Conservation (phyloP, 2,113 vertebrate species). For the Ammospiza caudacuta region DNA sequence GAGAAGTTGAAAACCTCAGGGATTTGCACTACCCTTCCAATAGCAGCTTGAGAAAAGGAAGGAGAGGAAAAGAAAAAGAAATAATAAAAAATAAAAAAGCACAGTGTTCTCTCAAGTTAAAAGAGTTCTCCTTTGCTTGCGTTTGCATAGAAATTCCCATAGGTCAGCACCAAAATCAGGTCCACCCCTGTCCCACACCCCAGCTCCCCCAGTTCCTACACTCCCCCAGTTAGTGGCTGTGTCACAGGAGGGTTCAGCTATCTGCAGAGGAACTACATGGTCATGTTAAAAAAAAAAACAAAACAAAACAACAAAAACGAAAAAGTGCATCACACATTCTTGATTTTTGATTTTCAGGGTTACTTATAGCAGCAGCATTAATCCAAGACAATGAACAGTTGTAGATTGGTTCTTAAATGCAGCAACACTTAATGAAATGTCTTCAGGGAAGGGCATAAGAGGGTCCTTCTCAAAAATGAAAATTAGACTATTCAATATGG, state of each 20-base stretch:
- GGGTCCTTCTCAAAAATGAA: conserved; percentile 63
- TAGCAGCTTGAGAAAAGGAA: conserved; percentile 64
- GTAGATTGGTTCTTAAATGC: conserved; percentile 69
- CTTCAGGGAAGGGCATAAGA: conserved; percentile 63
- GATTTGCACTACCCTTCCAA: conserved; percentile 45
- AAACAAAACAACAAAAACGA: not conserved
- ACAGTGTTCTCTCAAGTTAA: conserved; percentile 64
- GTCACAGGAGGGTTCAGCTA: conserved; percentile 57
- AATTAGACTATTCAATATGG: conserved; percentile 37
- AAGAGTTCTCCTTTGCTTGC: conserved; percentile 64
- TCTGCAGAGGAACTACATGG: conserved; percentile 49
- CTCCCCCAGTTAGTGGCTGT: conserved; percentile 70
- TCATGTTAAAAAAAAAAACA: conserved; percentile 8
- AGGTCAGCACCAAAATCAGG: conserved; percentile 67
- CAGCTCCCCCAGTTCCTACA: not conserved
- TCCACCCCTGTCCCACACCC: conserved; percentile 7
- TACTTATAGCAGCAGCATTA: conserved; percentile 80
- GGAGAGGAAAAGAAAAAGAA: not conserved
- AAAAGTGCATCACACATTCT: conserved; percentile 82
- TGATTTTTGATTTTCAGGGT: conserved; percentile 78
- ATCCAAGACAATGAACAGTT: conserved; percentile 74
- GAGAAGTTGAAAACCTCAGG: conserved; percentile 1
- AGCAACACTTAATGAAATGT: conserved; percentile 77
- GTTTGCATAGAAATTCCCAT: conserved; percentile 63
- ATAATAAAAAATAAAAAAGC: not conserved